A percentile compares a stretch with the other conserved stretches of the same genome.
These are phyloP conservation scores for Probosciger aterrimus DNA, from an alignment of 2,113 vertebrate genomes.

Conservation along the genomic window DNA sequence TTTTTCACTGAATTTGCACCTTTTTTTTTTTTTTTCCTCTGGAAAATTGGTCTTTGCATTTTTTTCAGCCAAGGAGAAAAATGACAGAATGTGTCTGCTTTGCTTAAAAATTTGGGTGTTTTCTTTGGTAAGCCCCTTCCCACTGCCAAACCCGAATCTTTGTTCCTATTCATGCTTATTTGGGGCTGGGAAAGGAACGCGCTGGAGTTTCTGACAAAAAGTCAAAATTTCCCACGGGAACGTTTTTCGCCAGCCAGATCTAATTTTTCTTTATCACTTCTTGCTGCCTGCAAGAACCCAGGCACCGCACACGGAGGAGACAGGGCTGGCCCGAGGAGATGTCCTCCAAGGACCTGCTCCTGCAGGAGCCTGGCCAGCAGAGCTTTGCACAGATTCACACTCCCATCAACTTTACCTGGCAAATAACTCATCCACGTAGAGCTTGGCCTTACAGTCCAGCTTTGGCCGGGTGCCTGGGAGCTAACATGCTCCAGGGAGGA, in stretches of 20 bases:
- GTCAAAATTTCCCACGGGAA: slow-evolving; percentile 61
- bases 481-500: not conserved
- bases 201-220: slow-evolving; percentile 34
- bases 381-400: not conserved
- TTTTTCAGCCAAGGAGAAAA: not conserved
- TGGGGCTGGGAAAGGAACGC: not conserved
- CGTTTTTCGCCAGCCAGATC: not conserved
- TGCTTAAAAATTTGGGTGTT: slow-evolving; percentile 31
- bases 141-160: slow-evolving; percentile 32
- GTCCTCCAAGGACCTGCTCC: not conserved
- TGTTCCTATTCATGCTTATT: slow-evolving; percentile 51
- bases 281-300: not conserved
- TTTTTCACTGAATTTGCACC: not conserved
- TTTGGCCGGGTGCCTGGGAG: not conserved
- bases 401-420: slow-evolving; percentile 33
- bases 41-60: not conserved
- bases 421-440: not conserved
- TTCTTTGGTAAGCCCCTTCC: not conserved
- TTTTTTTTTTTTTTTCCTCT: not conserved
- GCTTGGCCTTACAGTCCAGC: not conserved
- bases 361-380: not conserved
- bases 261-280: not conserved
- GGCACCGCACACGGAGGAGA: fast-evolving
- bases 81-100: not conserved
- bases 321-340: not conserved